Conservation (phyloP, 2,113 vertebrate species). For the Hippocampus comes region DNA sequence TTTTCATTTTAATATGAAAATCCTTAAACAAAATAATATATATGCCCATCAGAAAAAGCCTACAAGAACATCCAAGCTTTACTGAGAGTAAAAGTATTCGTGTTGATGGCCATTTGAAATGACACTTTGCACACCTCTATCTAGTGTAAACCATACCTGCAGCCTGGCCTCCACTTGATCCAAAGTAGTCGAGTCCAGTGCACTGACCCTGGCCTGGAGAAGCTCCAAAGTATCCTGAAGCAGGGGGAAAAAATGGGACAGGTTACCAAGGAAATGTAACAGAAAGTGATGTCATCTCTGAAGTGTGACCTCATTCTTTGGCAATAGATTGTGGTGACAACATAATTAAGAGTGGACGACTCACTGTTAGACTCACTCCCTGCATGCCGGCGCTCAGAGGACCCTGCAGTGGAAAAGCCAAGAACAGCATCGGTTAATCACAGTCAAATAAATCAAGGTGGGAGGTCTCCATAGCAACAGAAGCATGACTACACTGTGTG, state of each 20-base stretch:
- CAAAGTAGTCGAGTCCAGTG: conserved; percentile 84
- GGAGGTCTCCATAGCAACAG: conserved; percentile 19
- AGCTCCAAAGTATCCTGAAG: conserved; percentile 86
- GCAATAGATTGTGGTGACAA: conserved; percentile 19
- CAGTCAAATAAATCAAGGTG: conserved; percentile 5
- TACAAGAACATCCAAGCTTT: too few species aligned
- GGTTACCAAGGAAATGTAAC: not conserved
- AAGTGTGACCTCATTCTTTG: conserved; percentile 45
- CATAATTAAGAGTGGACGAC: conserved; percentile 23
- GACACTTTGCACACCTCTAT: too few species aligned
- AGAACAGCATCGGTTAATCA: not conserved
- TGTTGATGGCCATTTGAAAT: too few species aligned
- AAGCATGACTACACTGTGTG: conserved; percentile 9
- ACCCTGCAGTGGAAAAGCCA: conserved; percentile 68
- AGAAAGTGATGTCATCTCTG: conserved; percentile 41
- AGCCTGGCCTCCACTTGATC: conserved; percentile 92
- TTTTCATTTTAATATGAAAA: too few species aligned
- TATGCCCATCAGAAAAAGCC: too few species aligned
- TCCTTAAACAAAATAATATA: too few species aligned
- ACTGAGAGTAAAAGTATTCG: not conserved
- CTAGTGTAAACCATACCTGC: conserved; percentile 71
- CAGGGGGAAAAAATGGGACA: conserved; percentile 13
- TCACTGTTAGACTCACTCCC: conserved; percentile 85
- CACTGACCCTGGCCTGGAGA: conserved; percentile 85
- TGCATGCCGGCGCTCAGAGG: conserved; percentile 83